Conservation (phyloP, 2,888 invertebrate species). For the Sminthurides aquaticus region DNA sequence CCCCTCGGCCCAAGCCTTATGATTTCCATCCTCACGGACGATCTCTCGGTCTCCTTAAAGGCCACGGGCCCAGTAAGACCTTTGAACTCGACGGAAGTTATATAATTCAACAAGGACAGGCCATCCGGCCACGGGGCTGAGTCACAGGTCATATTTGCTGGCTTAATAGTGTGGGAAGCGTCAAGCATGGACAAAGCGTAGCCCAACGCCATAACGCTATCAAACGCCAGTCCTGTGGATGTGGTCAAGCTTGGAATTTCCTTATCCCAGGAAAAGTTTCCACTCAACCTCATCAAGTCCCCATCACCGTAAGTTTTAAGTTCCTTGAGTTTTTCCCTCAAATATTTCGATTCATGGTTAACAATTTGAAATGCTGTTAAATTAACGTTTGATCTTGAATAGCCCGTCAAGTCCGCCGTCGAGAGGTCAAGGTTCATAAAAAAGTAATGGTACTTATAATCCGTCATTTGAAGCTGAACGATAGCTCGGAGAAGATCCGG, state of each 20-base stretch:
- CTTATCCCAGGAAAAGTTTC: slow-evolving; percentile 27
- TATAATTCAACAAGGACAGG: slow-evolving; percentile 64
- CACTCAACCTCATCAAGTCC: slow-evolving; percentile 30
- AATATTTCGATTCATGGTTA: slow-evolving; percentile 34
- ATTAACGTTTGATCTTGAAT: slow-evolving; percentile 36
- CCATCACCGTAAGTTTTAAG: slow-evolving; percentile 40
- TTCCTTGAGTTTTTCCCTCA: slow-evolving; percentile 39
- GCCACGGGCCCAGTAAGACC: slow-evolving; percentile 82
- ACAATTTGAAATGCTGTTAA: slow-evolving; percentile 40
- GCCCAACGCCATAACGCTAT: slow-evolving; percentile 39
- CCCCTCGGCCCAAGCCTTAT: slow-evolving; percentile 71
- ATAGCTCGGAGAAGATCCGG: slow-evolving; percentile 37
- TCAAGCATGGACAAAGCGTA: slow-evolving; percentile 51
- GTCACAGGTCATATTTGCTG: slow-evolving; percentile 75
- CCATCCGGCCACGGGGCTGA: slow-evolving; percentile 75
- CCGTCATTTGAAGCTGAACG: slow-evolving; percentile 61
- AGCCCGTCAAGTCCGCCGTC: slow-evolving; percentile 36
- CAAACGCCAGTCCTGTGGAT: slow-evolving; percentile 37
- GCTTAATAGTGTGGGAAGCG: slow-evolving; percentile 59
- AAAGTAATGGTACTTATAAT: slow-evolving; percentile 74
- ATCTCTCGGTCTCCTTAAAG: slow-evolving; percentile 75
- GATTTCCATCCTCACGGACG: slow-evolving; percentile 76
- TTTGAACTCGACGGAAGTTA: slow-evolving; percentile 67
- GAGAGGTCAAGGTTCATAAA: slow-evolving; percentile 58
- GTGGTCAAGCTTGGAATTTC: slow-evolving; percentile 31